Conservation (phyloP, 2,888 invertebrate species). For the Spialia ferax region DNA sequence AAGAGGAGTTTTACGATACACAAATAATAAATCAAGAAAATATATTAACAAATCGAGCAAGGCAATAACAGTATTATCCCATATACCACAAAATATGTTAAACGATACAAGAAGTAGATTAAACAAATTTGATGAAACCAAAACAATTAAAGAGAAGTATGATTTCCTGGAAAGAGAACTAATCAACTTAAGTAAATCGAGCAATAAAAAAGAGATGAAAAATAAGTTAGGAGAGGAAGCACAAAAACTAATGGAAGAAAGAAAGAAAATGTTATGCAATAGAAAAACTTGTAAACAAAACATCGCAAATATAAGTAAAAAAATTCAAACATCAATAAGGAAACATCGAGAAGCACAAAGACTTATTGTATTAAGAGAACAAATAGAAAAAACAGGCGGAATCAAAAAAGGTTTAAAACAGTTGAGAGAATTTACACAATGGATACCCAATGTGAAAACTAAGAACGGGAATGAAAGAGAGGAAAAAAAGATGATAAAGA, state of each 20-base stretch:
- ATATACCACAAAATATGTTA: slow-evolving; percentile 27
- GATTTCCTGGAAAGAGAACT: slow-evolving; percentile 32
- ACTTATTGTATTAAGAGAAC: slow-evolving; percentile 30
- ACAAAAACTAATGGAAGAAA: slow-evolving; percentile 32
- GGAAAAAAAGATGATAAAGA: slow-evolving; percentile 31
- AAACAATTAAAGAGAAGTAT: slow-evolving; percentile 37
- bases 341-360: slow-evolving; percentile 36
- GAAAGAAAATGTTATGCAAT: slow-evolving; percentile 37
- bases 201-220: slow-evolving; percentile 24
- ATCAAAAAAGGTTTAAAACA: slow-evolving; percentile 47
- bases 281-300: slow-evolving; percentile 36
- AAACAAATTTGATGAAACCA: slow-evolving; percentile 14
- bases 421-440: slow-evolving; percentile 42
- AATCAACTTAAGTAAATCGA: slow-evolving; percentile 13
- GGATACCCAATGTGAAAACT: slow-evolving; percentile 45
- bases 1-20: slow-evolving; percentile 15
- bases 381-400: slow-evolving; percentile 46
- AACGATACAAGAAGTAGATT: slow-evolving; percentile 16
- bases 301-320: slow-evolving; percentile 40
- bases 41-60: neutral
- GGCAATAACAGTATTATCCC: slow-evolving; percentile 4
- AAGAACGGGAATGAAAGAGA: slow-evolving; percentile 29
- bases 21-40: slow-evolving; percentile 17
- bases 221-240: slow-evolving; percentile 37
- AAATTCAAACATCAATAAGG: slow-evolving; percentile 38